Base-by-base conservation (phyloP, 1,140 invertebrate genomes). In the Drosophila subobscura region DNA sequence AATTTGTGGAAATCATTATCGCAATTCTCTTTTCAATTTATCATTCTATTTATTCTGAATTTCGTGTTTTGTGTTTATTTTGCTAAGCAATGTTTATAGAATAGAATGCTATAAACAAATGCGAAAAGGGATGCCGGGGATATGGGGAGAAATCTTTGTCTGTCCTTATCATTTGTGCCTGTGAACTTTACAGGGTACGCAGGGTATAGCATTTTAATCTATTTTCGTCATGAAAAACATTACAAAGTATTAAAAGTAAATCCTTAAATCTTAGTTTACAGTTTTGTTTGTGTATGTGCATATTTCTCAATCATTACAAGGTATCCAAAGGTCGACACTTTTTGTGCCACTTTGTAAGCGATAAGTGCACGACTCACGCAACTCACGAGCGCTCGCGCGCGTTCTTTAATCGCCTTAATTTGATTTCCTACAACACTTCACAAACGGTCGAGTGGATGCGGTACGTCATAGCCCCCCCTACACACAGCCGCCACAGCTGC, bases 371-470 rank as follows among this genome's bases (percentile, higher is more conserved):
- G 16, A 22, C 20, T 22, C 20, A 20, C 3, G n/a, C 10, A 45
- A 45, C 14, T 44, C 14, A 49, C 57, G 49, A 64, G 63, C 53
- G 45, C 74, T 75, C 56, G 59, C 70, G 23, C 68, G 66, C 61
- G 25, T 63, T 80, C 59, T 72, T 70, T 73, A 86, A 77, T 77
- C 64, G 77, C 52, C 75, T 85, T 80, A 70, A 79, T 86, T 73
- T 77, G 80, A 86, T 81, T 85, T 85, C 81, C 65, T 85, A 81
- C 63, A 85, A 66, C 73, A 70, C 81, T 85, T 79, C 59, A 85
- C 56, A 55, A 58, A 71, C 72, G 51, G 55, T 29, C 55, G 58
- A 77, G 72, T 73, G 74, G 81, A 45, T 47, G 41, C 22, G 67
- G 72, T 60, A 67, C 68, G 72, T 74, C 71, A 74, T 53, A 56